phyloP scores from a whole-genome alignment of 2,888 invertebrate species.

The Pasiphila rectangulata region DNA sequence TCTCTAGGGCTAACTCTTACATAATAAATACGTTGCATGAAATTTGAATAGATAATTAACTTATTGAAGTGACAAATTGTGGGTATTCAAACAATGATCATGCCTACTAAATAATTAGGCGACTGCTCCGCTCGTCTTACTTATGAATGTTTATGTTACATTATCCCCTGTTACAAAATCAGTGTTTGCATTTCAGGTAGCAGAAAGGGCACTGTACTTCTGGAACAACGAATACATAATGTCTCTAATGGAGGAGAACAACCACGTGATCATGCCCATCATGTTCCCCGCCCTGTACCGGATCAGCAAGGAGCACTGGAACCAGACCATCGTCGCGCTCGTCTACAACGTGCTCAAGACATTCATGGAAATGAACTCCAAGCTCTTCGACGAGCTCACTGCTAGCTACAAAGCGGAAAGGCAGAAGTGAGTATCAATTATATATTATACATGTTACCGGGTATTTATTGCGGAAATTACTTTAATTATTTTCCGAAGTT shows the following conservation, averaged over 20 bases:
- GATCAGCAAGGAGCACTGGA: conserved; percentile 99
- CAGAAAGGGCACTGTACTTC: conserved; percentile 98
- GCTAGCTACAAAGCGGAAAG: conserved; percentile 99
- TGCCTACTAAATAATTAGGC: too few species aligned
- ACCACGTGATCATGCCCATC: conserved; percentile 98
- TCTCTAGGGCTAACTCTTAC: too few species aligned
- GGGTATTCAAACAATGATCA: too few species aligned
- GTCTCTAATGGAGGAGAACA: conserved; percentile 99
- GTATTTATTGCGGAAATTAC: too few species aligned
- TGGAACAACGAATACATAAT: conserved; percentile 99
- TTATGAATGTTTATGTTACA: too few species aligned
- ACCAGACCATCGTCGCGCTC: conserved; percentile 99
- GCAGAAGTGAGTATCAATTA: conserved; percentile 90
- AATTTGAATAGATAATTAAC: too few species aligned
- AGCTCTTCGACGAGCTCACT: conserved; percentile 99
- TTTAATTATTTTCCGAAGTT: too few species aligned
- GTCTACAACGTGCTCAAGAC: conserved; percentile 99
- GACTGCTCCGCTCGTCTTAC: too few species aligned
- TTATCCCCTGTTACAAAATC: too few species aligned
- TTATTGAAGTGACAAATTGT: too few species aligned
- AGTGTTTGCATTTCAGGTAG: conserved; percentile 85
- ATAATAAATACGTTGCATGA: too few species aligned
- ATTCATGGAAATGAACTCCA: conserved; percentile 99
- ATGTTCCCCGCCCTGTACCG: conserved; percentile 99
- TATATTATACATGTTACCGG: too few species aligned